Percentiles rank a stretch among this genome's conserved stretches.
Evolutionary conservation across 1,140 invertebrate species (phyloP).

Genomic region (Amyelois transitella): DNA sequence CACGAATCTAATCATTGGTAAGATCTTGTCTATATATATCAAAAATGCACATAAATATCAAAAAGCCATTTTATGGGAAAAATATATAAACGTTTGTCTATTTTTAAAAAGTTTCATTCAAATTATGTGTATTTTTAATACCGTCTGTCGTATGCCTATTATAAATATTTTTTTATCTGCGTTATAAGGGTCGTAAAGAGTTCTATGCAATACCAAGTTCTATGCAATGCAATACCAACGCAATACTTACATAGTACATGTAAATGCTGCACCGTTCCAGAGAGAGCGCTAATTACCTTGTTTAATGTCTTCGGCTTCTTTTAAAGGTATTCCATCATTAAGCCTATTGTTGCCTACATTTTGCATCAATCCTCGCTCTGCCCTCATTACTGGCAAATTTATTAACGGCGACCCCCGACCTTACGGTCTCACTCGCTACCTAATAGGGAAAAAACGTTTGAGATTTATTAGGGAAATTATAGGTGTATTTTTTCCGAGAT

Average conservation of each 20-base stretch:
- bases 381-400: slow-evolving; percentile 30
- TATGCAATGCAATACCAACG: neutral
- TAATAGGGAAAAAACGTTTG: slow-evolving; percentile 29
- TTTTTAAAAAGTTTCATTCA: too few relatives aligned
- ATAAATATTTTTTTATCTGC: too few relatives aligned
- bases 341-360: slow-evolving; percentile 22
- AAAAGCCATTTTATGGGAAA: too few relatives aligned
- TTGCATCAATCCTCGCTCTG: slow-evolving; percentile 9
- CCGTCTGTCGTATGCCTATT: too few relatives aligned
- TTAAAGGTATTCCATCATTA: slow-evolving; percentile 22
- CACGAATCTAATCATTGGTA: too few relatives aligned
- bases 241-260: neutral
- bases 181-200: too few relatives aligned
- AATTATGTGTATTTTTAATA: too few relatives aligned
- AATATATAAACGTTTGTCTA: too few relatives aligned
- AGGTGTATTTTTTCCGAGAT: slow-evolving; percentile 7
- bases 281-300: slow-evolving; percentile 2
- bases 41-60: too few relatives aligned
- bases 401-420: slow-evolving; percentile 17
- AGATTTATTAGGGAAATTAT: slow-evolving; percentile 34
- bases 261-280: neutral
- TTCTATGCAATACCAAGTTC: neutral
- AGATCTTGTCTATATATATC: too few relatives aligned
- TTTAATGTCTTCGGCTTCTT: slow-evolving; percentile 11
- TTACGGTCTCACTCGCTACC: slow-evolving; percentile 11